Conservation (phyloP, 1,140 invertebrate genomes). For the Pseudomyrmex cubaensis region DNA sequence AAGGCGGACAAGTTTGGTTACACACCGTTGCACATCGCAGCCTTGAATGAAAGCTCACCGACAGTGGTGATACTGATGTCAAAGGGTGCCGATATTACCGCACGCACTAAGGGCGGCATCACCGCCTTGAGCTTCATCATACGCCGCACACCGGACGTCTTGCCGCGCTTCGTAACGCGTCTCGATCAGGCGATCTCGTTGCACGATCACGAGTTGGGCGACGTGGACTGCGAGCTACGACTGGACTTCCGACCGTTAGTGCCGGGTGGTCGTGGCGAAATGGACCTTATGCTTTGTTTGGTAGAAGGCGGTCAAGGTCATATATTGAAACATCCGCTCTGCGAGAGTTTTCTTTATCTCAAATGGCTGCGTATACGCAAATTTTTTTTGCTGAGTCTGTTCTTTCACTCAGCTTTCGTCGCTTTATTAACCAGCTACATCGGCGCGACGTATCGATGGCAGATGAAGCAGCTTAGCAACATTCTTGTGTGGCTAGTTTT, state of each 20-base stretch:
- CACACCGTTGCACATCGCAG: slow-evolving; percentile 93
- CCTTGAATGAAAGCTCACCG: slow-evolving; percentile 92
- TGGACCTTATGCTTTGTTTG: slow-evolving; percentile 90
- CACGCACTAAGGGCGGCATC: slow-evolving; percentile 91
- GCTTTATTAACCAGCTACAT: slow-evolving; percentile 90
- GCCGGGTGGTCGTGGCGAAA: slow-evolving; percentile 88
- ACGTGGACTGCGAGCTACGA: slow-evolving; percentile 93
- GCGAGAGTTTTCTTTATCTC: slow-evolving; percentile 92
- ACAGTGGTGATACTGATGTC: slow-evolving; percentile 91
- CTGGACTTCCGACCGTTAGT: slow-evolving; percentile 91
- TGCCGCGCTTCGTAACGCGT: slow-evolving; percentile 89
- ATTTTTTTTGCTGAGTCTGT: slow-evolving; percentile 92
- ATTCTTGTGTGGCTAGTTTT: slow-evolving; percentile 85
- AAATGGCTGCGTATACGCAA: slow-evolving; percentile 94
- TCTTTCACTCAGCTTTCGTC: slow-evolving; percentile 92
- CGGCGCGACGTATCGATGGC: slow-evolving; percentile 84
- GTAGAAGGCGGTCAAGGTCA: slow-evolving; percentile 91
- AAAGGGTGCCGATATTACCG: slow-evolving; percentile 93
- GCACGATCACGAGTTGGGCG: slow-evolving; percentile 92
- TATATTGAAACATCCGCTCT: slow-evolving; percentile 92
- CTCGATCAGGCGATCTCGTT: slow-evolving; percentile 92
- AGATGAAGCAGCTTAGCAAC: slow-evolving; percentile 86
- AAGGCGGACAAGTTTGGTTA: slow-evolving; percentile 92
- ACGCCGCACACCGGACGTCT: slow-evolving; percentile 91
- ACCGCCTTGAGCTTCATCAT: slow-evolving; percentile 93